These are phyloP conservation scores for Mesocricetus auratus DNA, from an alignment of 2,113 vertebrate genomes.

Conservation along the genomic window DNA sequence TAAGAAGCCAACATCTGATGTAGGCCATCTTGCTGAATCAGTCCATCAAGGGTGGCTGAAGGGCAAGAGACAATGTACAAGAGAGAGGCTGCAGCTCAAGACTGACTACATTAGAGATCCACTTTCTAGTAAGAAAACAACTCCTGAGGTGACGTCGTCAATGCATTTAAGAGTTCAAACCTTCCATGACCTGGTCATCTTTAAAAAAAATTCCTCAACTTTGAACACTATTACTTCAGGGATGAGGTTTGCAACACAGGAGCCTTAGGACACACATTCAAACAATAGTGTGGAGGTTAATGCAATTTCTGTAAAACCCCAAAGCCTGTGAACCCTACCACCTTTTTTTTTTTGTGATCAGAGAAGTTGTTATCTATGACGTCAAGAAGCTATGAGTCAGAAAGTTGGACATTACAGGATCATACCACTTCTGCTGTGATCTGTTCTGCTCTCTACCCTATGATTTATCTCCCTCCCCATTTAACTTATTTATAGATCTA, in stretches of 20 bases:
- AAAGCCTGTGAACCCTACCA: neutral
- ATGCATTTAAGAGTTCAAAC: neutral
- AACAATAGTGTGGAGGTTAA: neutral
- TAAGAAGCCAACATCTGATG: neutral
- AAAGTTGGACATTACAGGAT: neutral
- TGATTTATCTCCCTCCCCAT: neutral
- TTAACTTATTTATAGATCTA: neutral
- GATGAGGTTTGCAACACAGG: neutral
- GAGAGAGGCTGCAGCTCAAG: neutral
- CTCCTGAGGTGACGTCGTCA: no score
- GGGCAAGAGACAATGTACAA: neutral
- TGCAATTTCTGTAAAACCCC: neutral
- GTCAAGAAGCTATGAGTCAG: neutral
- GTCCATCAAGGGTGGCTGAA: no score
- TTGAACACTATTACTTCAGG: neutral
- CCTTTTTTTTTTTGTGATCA: neutral
- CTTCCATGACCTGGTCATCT: neutral
- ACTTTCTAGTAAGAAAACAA: neutral
- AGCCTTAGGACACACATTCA: neutral
- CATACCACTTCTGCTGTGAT: accelerated
- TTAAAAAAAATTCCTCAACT: neutral
- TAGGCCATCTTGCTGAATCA: neutral
- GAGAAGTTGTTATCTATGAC: neutral
- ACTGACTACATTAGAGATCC: neutral
- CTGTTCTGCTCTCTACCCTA: neutral